Evolutionary conservation across 2,888 invertebrate genomes (phyloP), one percentile per base, ranked within the genome.

Genomic region (Cinara cedri): DNA sequence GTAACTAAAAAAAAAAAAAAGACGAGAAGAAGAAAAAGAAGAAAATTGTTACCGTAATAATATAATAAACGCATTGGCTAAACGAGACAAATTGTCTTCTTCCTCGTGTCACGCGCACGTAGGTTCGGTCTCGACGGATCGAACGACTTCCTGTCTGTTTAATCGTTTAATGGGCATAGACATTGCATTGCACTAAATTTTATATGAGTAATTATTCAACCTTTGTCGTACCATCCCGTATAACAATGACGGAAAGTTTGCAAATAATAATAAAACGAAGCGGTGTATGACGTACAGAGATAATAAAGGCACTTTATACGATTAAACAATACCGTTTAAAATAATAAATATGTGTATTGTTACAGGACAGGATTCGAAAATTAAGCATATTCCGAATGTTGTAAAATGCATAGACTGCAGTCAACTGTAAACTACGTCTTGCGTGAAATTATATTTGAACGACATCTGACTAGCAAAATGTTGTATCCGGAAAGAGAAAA

Each of bases 81-180:
- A 76, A 68, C 76, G 57, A 76, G 57, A 76, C 76, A 68, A 76
- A 76, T 76, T 68, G 68, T 76, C 57, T 66, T 49, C 57, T 68
- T 76, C 57, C 68, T 66, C 24, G 24, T 13, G 51, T 42, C 42
- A 0, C n/a, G 55, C 16, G 46, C 10, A 46, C 46, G n/a, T n/a
- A 26, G 13, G 60, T 46, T 46, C 14, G 3, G n/a, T n/a, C 46
- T 49, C 19, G 11, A 11, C 34, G 3, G 51, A 51, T 42, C 51
- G 51, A 51, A 63, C n/a, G 16, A 76, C 66, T 63, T 74, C 63
- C 74, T 63, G 54, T 74, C 26, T 21, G 54, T 62, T 62, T 54
- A 24, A 55, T 55, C 11, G 3, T 42, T 55, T 75, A 24, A 54
- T 44, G 24, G 4, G 63, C 26, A 72, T 10, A 3, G 34, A n/a